Evolutionary conservation across 30 jellyfish, hydroid and myxozoan species (phyloP).

Genomic region (Cassiopea andromeda): DNA sequence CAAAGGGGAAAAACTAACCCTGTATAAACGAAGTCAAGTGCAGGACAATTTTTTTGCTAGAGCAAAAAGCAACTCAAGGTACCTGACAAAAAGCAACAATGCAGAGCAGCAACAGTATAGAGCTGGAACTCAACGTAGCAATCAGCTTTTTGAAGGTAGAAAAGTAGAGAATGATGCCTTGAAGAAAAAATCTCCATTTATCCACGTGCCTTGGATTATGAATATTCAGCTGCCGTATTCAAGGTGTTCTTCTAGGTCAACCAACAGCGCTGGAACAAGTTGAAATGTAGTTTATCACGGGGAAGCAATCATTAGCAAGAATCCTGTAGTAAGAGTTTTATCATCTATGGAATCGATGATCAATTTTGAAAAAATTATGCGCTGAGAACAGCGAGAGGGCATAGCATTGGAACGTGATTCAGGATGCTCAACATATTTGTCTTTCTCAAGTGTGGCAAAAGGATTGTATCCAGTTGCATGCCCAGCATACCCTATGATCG

Average conservation of each 20-base stretch:
- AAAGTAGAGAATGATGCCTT: conserved; percentile 11
- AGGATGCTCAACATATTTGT: conserved; percentile 40
- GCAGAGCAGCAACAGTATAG: conserved; percentile 1
- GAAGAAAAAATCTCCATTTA: background rate
- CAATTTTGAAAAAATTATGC: background rate
- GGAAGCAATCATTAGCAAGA: background rate
- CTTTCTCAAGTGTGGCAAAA: conserved; percentile 32
- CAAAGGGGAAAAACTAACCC: conserved; percentile 42
- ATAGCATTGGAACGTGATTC: conserved; percentile 17
- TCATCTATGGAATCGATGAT: background rate
- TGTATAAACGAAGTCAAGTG: conserved; percentile 35
- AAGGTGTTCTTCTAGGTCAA: background rate
- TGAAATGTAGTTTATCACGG: conserved; percentile 14
- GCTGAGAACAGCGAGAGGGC: background rate
- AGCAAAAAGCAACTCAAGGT: conserved; percentile 45
- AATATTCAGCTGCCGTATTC: background rate
- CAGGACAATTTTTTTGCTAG: conserved; percentile 50
- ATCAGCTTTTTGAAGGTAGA: background rate
- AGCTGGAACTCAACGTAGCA: background rate
- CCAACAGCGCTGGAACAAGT: conserved; percentile 7
- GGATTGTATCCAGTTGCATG: conserved; percentile 64
- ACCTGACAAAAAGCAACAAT: conserved; percentile 5
- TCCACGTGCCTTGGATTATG: conserved; percentile 14
- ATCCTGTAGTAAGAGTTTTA: conserved; percentile 7
- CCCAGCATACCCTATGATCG: conserved; percentile 55